Evolutionary conservation across 1,140 invertebrate species (phyloP).

Genomic region (Oreohelix idahoensis): DNA sequence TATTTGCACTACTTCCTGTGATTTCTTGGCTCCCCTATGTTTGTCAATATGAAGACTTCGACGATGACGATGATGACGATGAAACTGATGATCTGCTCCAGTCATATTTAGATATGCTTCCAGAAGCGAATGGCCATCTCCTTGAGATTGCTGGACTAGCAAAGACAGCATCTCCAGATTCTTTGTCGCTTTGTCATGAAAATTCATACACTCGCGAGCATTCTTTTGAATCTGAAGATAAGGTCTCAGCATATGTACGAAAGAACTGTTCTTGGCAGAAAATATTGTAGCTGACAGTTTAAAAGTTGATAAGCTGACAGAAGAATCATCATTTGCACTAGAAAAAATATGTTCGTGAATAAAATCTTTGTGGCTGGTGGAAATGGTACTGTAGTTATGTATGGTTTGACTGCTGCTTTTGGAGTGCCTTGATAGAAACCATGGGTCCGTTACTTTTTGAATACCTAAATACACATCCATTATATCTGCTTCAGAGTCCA

Average conservation of each 20-base stretch:
- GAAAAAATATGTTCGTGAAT: neutral
- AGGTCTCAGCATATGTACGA: neutral
- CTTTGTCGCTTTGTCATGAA: neutral
- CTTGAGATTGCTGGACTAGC: neutral
- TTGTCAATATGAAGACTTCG: neutral
- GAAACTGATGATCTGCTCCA: neutral
- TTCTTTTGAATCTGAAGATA: neutral
- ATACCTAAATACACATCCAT: constrained; percentile 1
- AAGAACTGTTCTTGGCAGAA: neutral
- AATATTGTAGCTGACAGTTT: neutral
- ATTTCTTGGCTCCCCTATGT: neutral
- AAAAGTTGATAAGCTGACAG: neutral
- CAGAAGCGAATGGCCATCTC: neutral
- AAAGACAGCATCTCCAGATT: neutral
- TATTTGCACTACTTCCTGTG: neutral
- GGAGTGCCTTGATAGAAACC: neutral
- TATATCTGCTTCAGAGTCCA: neutral
- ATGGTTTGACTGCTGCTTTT: neutral
- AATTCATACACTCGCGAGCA: neutral
- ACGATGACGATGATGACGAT: neutral
- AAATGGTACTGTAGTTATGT: neutral
- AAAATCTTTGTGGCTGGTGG: neutral
- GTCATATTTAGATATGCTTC: neutral
- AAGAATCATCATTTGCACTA: neutral
- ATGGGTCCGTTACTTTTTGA: neutral